Evolutionary conservation across 2,888 invertebrate genomes (phyloP).

Genomic region (Eupsilia transversa): DNA sequence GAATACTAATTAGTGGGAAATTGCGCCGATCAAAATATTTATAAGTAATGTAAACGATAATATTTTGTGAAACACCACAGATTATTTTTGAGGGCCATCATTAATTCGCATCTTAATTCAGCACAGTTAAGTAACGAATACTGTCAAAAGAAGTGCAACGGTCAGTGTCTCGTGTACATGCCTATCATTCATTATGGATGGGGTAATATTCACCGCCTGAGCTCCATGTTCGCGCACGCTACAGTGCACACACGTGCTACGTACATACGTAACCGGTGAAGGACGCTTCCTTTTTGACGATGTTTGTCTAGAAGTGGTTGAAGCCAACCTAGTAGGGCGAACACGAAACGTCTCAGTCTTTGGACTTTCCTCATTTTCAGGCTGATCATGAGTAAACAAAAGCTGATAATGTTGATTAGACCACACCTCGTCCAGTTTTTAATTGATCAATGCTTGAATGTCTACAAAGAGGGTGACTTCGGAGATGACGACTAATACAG

Average conservation of each 20-base stretch:
- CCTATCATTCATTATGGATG: constrained; percentile 19
- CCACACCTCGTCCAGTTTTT: background rate
- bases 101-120: background rate
- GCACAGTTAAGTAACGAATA: background rate
- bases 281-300: background rate
- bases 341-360: background rate
- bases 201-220: background rate
- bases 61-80: background rate
- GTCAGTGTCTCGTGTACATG: constrained; percentile 8
- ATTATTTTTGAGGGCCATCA: no score
- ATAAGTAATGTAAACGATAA: background rate
- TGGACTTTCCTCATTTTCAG: background rate
- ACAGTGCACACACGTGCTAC: background rate
- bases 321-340: no score
- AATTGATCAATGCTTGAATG: background rate
- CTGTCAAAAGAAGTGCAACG: constrained; percentile 12
- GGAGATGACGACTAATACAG: background rate
- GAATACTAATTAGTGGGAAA: constrained; percentile 22
- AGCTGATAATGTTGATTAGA: background rate
- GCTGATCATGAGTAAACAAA: no score
- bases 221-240: background rate
- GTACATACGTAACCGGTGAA: background rate
- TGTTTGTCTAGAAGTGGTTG: background rate
- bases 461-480: background rate
- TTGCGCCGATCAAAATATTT: background rate